Percentiles rank a stretch among this genome's conserved stretches.
phyloP scores from a whole-genome alignment of 2,888 invertebrate species.

The Pollenia griseotomentosa region DNA sequence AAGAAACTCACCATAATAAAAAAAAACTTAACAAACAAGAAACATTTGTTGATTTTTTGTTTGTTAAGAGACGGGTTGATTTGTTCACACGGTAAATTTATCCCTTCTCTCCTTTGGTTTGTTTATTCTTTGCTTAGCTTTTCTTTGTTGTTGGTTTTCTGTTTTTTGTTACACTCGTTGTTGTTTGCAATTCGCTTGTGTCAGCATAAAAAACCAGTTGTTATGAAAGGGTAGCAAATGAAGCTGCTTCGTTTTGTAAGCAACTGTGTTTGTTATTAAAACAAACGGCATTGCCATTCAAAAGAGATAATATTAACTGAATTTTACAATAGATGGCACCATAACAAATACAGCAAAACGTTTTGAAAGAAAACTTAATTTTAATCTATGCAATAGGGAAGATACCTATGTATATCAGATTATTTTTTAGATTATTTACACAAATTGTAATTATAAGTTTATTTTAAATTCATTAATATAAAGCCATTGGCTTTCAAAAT shows the following conservation, averaged over 20 bases:
- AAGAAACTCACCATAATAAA: no score
- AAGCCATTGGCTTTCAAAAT: no score
- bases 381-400: no score
- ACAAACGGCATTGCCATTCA: background rate
- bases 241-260: background rate
- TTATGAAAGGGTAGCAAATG: background rate
- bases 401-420: no score
- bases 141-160: background rate
- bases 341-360: background rate
- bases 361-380: no score
- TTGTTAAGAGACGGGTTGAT: no score
- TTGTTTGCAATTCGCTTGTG: conserved; percentile 43
- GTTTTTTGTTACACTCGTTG: conserved; percentile 38
- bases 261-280: background rate
- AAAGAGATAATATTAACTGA: background rate
- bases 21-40: no score
- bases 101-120: conserved; percentile 55
- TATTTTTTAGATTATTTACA: no score
- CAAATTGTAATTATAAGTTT: no score
- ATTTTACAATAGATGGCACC: conserved; percentile 4
- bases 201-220: conserved; percentile 2
- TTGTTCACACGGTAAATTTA: conserved; percentile 12
- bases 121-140: conserved; percentile 56
- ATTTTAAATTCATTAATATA: no score
- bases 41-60: no score